phyloP scores from a whole-genome alignment of 2,888 invertebrate genomes.

The Xestia ashworthii region DNA sequence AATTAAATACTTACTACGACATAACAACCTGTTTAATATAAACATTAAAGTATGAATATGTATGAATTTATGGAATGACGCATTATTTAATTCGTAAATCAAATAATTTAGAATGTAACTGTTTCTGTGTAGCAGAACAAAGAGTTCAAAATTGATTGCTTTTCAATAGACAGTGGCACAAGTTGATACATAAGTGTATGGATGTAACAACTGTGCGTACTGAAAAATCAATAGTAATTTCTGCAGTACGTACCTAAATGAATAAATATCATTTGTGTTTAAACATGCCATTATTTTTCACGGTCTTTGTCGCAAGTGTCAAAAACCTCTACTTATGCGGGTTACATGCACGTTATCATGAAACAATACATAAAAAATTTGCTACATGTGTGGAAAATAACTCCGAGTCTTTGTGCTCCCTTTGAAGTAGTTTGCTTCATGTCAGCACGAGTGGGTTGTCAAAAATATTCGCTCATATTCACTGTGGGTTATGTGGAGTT shows the following conservation, averaged over 20 bases:
- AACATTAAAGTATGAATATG: neutral
- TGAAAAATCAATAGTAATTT: slow-evolving; percentile 62
- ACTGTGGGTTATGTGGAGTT: slow-evolving; percentile 60
- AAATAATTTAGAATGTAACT: slow-evolving; percentile 4
- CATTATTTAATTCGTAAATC: slow-evolving; percentile 25
- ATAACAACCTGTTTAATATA: neutral
- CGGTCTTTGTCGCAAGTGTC: slow-evolving; percentile 74
- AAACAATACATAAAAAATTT: slow-evolving; percentile 65
- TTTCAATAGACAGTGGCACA: slow-evolving; percentile 13
- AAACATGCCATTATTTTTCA: slow-evolving; percentile 66
- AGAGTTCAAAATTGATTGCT: slow-evolving; percentile 19
- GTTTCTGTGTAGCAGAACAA: slow-evolving; percentile 10
- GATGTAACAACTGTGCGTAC: slow-evolving; percentile 33
- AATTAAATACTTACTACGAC: neutral
- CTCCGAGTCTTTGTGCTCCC: slow-evolving; percentile 43
- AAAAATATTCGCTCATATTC: slow-evolving; percentile 45
- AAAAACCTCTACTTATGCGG: slow-evolving; percentile 81
- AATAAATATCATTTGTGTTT: slow-evolving; percentile 57
- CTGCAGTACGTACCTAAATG: slow-evolving; percentile 37
- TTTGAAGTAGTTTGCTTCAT: slow-evolving; percentile 42
- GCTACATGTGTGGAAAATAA: slow-evolving; percentile 57
- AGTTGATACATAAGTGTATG: slow-evolving; percentile 29
- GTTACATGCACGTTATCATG: slow-evolving; percentile 72
- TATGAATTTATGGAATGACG: neutral
- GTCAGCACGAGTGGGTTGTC: slow-evolving; percentile 39